These are phyloP conservation scores for western clawed frog (Xenopus tropicalis) DNA, from an alignment of 2,113 vertebrate species.

Conservation along the genomic window UCB_Xtro_10.0 CM004445.2:21451501-21452000, in stretches of 20 bases:
- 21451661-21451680: conserved; percentile 61
- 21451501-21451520: too few species aligned
- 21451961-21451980: conserved; percentile 69
- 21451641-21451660: conserved; percentile 61
- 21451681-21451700: conserved; percentile 67
- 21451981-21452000: conserved; percentile 85
- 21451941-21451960: conserved; percentile 67
- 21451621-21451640: conserved; percentile 69
- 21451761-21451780: conserved; percentile 56
- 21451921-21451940: conserved; percentile 51
- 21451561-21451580: conserved; percentile 71
- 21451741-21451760: conserved; percentile 62
- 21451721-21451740: conserved; percentile 51
- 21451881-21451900: conserved; percentile 53
- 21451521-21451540: too few species aligned
- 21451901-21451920: conserved; percentile 44
- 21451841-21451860: conserved; percentile 59
- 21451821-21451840: conserved; percentile 71
- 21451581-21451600: conserved; percentile 61
- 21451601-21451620: conserved; percentile 52
- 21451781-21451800: conserved; percentile 52
- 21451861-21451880: conserved; percentile 55
- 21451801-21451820: conserved; percentile 72
- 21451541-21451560: conserved; percentile 62
- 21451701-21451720: conserved; percentile 58